These are phyloP conservation scores for Gymnodraco acuticeps DNA, from an alignment of 2,797 vertebrate genomes.

Conservation along the genomic window DNA sequence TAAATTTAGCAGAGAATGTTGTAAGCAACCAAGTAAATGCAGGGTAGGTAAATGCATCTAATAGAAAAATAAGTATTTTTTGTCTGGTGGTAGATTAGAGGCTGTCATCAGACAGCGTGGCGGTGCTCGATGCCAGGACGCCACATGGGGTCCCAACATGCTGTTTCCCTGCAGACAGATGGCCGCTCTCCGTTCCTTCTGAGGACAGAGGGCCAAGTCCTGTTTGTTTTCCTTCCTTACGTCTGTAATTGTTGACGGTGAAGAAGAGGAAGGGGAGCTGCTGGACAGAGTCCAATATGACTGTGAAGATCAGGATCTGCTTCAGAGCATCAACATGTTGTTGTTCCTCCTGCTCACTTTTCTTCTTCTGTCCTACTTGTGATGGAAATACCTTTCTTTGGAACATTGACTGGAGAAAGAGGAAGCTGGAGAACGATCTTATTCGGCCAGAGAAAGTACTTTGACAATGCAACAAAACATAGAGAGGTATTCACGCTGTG, in stretches of 20 bases:
- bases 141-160: slow-evolving; percentile 68
- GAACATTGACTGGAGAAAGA: too few species aligned
- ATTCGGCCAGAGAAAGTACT: too few species aligned
- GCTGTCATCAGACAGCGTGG: slow-evolving; percentile 47
- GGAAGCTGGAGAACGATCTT: too few species aligned
- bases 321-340: neutral
- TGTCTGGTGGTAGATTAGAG: slow-evolving; percentile 34
- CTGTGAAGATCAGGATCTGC: neutral
- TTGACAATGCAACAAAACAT: too few species aligned
- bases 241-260: slow-evolving; percentile 56
- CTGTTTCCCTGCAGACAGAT: slow-evolving; percentile 66
- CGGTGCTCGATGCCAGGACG: slow-evolving; percentile 38
- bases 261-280: slow-evolving; percentile 39
- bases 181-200: slow-evolving; percentile 40
- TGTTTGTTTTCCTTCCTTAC: slow-evolving; percentile 56
- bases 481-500: too few species aligned
- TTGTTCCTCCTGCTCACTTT: neutral
- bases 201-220: slow-evolving; percentile 26
- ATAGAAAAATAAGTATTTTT: slow-evolving; percentile 49
- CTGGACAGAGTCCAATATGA: slow-evolving; percentile 31
- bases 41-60: neutral
- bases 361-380: neutral
- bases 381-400: neutral
- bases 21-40: too few species aligned
- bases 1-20: too few species aligned